phyloP scores from a whole-genome alignment of 2,113 vertebrate species.

The Epinephelus lanceolatus region DNA sequence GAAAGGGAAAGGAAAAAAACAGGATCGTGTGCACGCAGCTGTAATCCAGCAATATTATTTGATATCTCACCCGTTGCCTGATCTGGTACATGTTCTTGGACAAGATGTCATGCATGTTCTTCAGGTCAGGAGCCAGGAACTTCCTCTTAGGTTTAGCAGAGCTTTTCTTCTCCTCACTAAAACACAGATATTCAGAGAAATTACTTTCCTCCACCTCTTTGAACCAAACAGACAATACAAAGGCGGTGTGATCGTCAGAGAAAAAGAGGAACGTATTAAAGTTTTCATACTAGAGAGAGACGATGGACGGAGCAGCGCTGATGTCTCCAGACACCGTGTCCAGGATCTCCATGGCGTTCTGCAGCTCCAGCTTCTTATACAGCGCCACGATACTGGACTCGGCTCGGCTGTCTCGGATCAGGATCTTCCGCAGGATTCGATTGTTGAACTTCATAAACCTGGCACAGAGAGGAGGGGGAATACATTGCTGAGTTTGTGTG shows the following conservation, averaged over 20 bases:
- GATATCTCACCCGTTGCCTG: conserved; percentile 90
- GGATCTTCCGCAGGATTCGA: conserved; percentile 89
- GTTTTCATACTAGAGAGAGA: conserved; percentile 84
- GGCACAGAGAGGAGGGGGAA: conserved; percentile 30
- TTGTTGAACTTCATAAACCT: conserved; percentile 97
- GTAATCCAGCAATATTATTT: not conserved
- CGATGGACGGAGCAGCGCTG: conserved; percentile 79
- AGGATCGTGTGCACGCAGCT: not conserved
- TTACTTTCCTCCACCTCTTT: not conserved
- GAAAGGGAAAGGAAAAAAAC: not conserved
- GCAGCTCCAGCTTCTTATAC: conserved; percentile 97
- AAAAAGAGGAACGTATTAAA: not conserved
- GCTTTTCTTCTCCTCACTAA: conserved; percentile 82
- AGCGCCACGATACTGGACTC: conserved; percentile 94
- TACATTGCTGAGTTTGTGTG: not conserved
- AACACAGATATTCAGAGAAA: conserved; percentile 6
- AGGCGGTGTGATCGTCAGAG: not conserved
- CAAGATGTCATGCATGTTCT: conserved; percentile 92
- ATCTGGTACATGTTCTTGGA: conserved; percentile 98
- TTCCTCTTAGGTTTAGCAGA: conserved; percentile 85
- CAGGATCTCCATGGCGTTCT: conserved; percentile 93
- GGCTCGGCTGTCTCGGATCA: conserved; percentile 88
- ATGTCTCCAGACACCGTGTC: conserved; percentile 86
- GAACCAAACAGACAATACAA: not conserved
- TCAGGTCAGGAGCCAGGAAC: conserved; percentile 88